Conservation (phyloP, 1,140 invertebrate genomes). For the Lepidotrigona ventralis region DNA sequence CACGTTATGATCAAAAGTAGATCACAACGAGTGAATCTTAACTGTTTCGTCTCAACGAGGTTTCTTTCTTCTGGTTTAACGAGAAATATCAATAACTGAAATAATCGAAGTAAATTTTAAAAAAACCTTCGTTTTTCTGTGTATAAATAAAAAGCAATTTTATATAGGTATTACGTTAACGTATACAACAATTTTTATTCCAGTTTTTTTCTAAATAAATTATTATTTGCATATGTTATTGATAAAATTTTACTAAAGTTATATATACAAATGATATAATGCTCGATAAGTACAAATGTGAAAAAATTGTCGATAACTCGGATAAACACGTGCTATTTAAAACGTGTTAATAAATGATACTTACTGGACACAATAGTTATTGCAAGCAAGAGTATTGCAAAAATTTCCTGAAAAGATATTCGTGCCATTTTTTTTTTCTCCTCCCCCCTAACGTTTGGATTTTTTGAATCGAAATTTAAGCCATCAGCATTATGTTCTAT, state of each 20-base stretch:
- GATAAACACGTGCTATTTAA: neutral
- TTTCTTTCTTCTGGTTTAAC: neutral
- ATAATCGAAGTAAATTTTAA: neutral
- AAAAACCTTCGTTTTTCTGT: neutral
- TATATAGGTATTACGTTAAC: neutral
- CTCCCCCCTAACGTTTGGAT: slow-evolving; percentile 25
- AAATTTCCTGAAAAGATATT: slow-evolving; percentile 53
- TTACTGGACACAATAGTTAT: slow-evolving; percentile 45
- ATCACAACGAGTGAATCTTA: neutral
- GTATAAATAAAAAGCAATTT: neutral
- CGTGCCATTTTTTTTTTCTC: slow-evolving; percentile 53
- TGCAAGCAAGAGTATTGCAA: slow-evolving; percentile 60
- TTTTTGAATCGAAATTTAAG: slow-evolving; percentile 20
- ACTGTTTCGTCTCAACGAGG: neutral
- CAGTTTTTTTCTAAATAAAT: neutral
- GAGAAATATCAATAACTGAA: neutral
- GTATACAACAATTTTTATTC: neutral
- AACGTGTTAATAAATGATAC: slow-evolving; percentile 13
- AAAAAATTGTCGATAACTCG: neutral
- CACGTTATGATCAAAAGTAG: slow-evolving; percentile 55
- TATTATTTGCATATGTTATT: neutral
- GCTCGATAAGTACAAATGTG: neutral
- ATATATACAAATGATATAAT: neutral
- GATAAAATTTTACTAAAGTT: neutral
- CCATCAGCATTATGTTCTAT: slow-evolving; percentile 38